Conservation (phyloP, 1,140 invertebrate genomes). For the Phymastichus coffea region DNA sequence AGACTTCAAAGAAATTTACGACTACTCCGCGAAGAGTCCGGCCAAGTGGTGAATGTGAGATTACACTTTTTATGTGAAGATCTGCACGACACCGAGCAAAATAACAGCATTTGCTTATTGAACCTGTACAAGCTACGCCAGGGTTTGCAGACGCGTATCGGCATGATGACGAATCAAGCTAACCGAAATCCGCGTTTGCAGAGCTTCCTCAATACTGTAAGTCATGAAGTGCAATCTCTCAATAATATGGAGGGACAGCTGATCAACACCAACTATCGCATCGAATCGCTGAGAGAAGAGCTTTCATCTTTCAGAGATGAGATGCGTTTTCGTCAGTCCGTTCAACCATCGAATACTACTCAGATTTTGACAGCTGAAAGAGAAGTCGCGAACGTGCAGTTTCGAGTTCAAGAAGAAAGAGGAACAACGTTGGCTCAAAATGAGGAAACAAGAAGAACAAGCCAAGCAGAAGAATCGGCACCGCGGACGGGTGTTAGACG, state of each 20-base stretch:
- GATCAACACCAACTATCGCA: constrained; percentile 32
- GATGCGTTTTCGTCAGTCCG: neutral
- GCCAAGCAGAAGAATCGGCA: neutral
- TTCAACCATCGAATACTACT: neutral
- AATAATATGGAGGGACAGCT: constrained; percentile 37
- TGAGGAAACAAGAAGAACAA: too few relatives aligned
- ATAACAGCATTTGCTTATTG: constrained; percentile 32
- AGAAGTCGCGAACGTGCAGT: neutral
- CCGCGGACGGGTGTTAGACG: neutral
- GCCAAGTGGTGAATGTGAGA: constrained; percentile 22
- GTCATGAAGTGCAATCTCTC: constrained; percentile 35
- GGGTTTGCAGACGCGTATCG: constrained; percentile 29
- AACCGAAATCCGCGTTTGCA: constrained; percentile 24
- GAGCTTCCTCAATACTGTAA: constrained; percentile 32
- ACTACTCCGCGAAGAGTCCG: constrained; percentile 26
- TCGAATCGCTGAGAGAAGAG: constrained; percentile 34
- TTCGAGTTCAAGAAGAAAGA: neutral
- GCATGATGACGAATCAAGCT: constrained; percentile 19
- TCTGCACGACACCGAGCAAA: constrained; percentile 30
- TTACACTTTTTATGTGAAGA: constrained; percentile 32
- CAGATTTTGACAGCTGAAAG: neutral
- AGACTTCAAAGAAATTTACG: constrained; percentile 29
- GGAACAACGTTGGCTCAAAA: neutral
- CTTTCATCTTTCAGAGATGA: constrained; percentile 16
- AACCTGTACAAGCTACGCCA: constrained; percentile 34